Base-by-base conservation (phyloP, 2,113 vertebrate species). In the Leucopsar rothschildi region DNA sequence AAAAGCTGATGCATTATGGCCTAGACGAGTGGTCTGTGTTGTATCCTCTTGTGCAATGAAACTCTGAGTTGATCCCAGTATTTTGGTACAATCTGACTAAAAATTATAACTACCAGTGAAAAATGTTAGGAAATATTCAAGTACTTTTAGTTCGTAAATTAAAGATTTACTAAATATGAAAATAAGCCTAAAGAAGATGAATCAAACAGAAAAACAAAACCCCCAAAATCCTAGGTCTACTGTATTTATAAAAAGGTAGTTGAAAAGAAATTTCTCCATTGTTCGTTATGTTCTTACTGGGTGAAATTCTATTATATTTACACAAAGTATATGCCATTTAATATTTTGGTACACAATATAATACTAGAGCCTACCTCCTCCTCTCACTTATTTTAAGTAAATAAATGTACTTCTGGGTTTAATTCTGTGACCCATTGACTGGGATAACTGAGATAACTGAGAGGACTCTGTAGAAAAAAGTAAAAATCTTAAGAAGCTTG, bases 161-260 rank as follows among this genome's bases (percentile, higher is more conserved):
- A 60, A 77, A 77, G 9, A 52, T 27, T 27, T 37, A 6, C 3
- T 17, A 37, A 35, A 52, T 19, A 44, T 15, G 22, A 77, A 68
- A 68, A 44, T 15, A 86, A 68, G 18, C 4, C 7, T 33, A 37
- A 59, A 59, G 15, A 57, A 49, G 14, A 31, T 25, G 4, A 59
- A 59, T 44, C 37, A 68, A 50, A 52, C 21, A 44, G 21, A 31
- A 33, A 57, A 76, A 56, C 7, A 71, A 45, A 13, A 4, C 1
- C 3, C 3, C 29, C 1, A 8, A 50, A 35, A 68, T 31, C 5
- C 2, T 7, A 68, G 22, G 5, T n/a, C 15, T 65, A n/a, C 5
- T 47, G 2, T 21, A 31, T 42, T 31, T 25, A 42, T 59, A 59
- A 31, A 59, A 42, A 44, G 6, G 13, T 17, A 10, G 10, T 50